Base-by-base conservation (phyloP, 2,888 invertebrate species). In the Tenthredo distinguenda region DNA sequence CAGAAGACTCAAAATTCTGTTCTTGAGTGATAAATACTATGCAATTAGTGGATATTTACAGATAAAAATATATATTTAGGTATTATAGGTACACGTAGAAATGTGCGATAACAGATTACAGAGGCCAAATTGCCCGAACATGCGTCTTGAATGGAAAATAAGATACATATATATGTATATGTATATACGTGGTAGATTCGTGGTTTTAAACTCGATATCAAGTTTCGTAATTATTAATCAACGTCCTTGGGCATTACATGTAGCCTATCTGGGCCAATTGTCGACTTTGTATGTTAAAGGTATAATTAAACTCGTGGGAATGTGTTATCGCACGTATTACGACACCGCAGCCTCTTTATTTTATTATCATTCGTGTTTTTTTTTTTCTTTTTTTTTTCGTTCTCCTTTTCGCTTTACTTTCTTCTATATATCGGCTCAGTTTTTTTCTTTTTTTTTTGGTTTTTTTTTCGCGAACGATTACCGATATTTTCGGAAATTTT, bases 221-320 rank as follows among this genome's bases (percentile, higher is more conserved):
- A 55, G 55, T 77, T 77, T 77, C 77, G 77, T 55, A 77, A 77
- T 77, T 77, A 55, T 77, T 77, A 55, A 77, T 47, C 50, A 18
- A 74, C 55, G 77, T 26, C 77, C 77, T 77, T 77, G 72, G 0
- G 10, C 18, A 34, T 34, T 68, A 7, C 68, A 26, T 68, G 7
- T 68, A 34, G 34, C 68, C 9, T 74, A 43, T 31, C 26, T 43
- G 26, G 43, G 77, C 0, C 31, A 77, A 77, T 77, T 77, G 55
- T 50, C 55, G 55, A 77, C 55, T 31, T 77, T 77, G 55, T 55
- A 34, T 21, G 15, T 15, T 12, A 34, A 34, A 68, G 68, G 68
- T 74, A 74, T 72, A 74, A 74, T 74, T 74, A 74, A 74, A 74
- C 40, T 43, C 72, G 72, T 74, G 72, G 72, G 72, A 74, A 74